These are phyloP conservation scores for Brachyopa scutellaris DNA, from an alignment of 2,888 invertebrate genomes.

Conservation along the genomic window DNA sequence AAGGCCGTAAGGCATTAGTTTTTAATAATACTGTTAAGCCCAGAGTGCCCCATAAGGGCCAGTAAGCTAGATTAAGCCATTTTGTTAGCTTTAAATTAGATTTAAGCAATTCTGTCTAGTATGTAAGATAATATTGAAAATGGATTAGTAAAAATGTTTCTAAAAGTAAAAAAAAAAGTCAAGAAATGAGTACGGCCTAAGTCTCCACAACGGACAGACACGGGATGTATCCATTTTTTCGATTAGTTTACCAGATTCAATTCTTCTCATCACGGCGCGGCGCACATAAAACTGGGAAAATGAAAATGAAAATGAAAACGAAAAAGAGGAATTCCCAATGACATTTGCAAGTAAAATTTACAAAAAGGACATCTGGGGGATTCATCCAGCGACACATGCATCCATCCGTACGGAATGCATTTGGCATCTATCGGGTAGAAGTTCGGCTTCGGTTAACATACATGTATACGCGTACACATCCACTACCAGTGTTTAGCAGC, in stretches of 20 bases:
- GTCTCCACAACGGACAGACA: neutral
- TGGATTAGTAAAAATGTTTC: too few relatives aligned
- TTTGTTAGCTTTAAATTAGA: too few relatives aligned
- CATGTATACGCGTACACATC: slow-evolving; percentile 6
- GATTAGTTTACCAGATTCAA: slow-evolving; percentile 54
- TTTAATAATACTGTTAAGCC: too few relatives aligned
- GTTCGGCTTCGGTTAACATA: neutral
- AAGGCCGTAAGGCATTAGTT: too few relatives aligned
- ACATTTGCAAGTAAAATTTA: slow-evolving; percentile 67
- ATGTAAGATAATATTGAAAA: too few relatives aligned
- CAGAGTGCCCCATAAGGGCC: too few relatives aligned
- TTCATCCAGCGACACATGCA: slow-evolving; percentile 43
- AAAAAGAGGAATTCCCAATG: slow-evolving; percentile 35
- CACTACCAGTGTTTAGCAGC: slow-evolving; percentile 19
- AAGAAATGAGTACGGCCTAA: too few relatives aligned
- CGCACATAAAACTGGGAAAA: slow-evolving; percentile 4
- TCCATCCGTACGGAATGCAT: slow-evolving; percentile 45
- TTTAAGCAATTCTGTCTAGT: too few relatives aligned
- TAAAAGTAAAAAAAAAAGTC: too few relatives aligned
- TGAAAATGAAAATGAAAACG: neutral
- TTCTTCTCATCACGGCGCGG: slow-evolving; percentile 35
- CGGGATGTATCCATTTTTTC: slow-evolving; percentile 44
- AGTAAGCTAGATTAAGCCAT: too few relatives aligned
- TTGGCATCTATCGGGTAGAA: slow-evolving; percentile 35
- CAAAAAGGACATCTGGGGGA: slow-evolving; percentile 55